Base-by-base conservation (phyloP, 35 echinoderm and acorn worm genomes). In the Diadema setosum region DNA sequence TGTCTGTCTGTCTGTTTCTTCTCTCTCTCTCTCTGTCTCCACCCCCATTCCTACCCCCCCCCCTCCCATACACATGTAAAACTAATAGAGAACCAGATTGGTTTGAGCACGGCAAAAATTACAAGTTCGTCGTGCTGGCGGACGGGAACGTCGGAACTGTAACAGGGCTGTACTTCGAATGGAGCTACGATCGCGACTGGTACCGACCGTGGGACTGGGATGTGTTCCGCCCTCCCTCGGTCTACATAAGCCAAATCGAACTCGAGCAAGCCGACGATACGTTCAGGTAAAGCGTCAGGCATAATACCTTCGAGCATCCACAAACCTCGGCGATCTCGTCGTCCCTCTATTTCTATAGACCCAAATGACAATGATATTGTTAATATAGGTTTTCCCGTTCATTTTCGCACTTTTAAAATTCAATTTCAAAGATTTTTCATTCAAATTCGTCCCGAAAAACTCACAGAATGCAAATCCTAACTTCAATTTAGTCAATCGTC, bases 141-240 rank as follows among this genome's bases (percentile, higher is more conserved):
- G 50, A 40, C 36, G 17, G 40, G 16, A 5, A 57, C 37, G 27
- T 92, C 18, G 94, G 94, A 24, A 64, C n/a, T 15, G 50, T 96
- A 67, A 88, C 81, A 0, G 85, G 86, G 12, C 31, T 92, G n/a
- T 88, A 88, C 35, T 89, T 96, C 81, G 84, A 91, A 33, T 96
- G 94, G 94, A 65, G 75, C 14, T 91, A 93, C 58, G 94, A 96
- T 35, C 46, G 89, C 20, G 85, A 82, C 27, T 91, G 90, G 89
- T 92, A 92, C 59, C 83, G 91, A 27, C 94, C 94, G 3, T 88
- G 94, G 90, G 94, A 96, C n/a, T 96, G 94, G 94, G 85, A 92
- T 48, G 8, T 96, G 20, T 96, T 92, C 81, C 65, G 74, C 45
- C 87, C 85, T 44, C 94, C 94, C 33, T 58, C 92, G 29, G 39